These are phyloP conservation scores for Manduca sexta DNA, from an alignment of 1,140 invertebrate species.

Conservation along the genomic window DNA sequence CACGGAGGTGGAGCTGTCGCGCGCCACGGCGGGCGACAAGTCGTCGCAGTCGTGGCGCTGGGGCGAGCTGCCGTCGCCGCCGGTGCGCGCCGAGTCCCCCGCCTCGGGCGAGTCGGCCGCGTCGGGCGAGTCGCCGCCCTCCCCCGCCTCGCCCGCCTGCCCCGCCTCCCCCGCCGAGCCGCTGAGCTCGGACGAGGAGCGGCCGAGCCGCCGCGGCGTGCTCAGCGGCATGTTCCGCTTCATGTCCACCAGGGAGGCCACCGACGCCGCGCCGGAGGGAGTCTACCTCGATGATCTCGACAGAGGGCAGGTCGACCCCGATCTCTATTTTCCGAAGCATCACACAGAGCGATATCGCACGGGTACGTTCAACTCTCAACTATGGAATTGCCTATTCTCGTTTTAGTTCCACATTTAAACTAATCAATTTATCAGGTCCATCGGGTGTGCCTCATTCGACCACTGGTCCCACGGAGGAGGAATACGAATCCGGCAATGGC, in stretches of 20 bases:
- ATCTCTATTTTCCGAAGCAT: conserved; percentile 88
- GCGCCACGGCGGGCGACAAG: conserved; percentile 75
- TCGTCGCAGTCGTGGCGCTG: conserved; percentile 91
- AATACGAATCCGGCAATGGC: conserved; percentile 95
- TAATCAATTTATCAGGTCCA: conserved; percentile 9
- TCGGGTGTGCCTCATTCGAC: conserved; percentile 10
- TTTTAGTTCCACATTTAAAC: neutral
- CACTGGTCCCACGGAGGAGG: conserved; percentile 82
- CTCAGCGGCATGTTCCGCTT: conserved; percentile 94
- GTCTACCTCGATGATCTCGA: conserved; percentile 96
- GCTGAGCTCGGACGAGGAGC: conserved; percentile 60
- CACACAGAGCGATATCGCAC: conserved; percentile 49
- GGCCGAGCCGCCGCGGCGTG: conserved; percentile 72
- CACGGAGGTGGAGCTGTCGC: conserved; percentile 91
- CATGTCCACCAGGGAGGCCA: conserved; percentile 85
- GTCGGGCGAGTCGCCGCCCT: conserved; percentile 25
- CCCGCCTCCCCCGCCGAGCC: conserved; percentile 52
- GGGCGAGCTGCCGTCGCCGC: conserved; percentile 92
- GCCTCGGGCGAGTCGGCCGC: conserved; percentile 20
- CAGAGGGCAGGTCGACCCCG: conserved; percentile 90
- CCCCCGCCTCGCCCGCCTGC: conserved; percentile 34
- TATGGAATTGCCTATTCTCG: neutral
- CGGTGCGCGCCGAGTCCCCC: conserved; percentile 31
- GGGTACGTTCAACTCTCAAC: conserved; percentile 24
- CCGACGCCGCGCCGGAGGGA: conserved; percentile 78